Percentiles rank a stretch among this genome's conserved stretches.
These are phyloP conservation scores for Thyatira batis DNA, from an alignment of 2,888 invertebrate species.

Conservation along the genomic window DNA sequence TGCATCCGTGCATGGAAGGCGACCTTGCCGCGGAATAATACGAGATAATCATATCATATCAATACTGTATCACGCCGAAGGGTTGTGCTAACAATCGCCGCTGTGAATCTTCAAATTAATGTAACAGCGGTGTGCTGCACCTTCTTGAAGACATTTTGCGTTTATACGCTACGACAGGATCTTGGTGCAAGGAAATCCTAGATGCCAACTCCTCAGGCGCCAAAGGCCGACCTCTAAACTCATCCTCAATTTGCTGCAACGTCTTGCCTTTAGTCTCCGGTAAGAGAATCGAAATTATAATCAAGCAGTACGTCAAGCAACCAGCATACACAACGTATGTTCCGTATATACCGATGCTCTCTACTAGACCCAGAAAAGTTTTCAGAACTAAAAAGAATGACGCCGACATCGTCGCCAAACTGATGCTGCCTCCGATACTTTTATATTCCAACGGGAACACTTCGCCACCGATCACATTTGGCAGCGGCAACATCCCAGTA, in stretches of 20 bases:
- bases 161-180: conserved; percentile 47
- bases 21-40: background rate
- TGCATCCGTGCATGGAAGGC: background rate
- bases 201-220: conserved; percentile 46
- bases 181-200: conserved; percentile 45
- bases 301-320: conserved; percentile 73
- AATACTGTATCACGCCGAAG: background rate
- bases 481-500: conserved; percentile 84
- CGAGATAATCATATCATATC: background rate
- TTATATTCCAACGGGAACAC: conserved; percentile 83
- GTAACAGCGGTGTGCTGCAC: conserved; percentile 42
- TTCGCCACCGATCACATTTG: conserved; percentile 87
- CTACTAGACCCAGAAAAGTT: conserved; percentile 79
- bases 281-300: conserved; percentile 78
- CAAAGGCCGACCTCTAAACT: conserved; percentile 62
- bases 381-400: conserved; percentile 84
- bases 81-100: background rate
- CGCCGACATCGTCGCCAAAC: conserved; percentile 79
- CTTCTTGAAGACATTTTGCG: conserved; percentile 47
- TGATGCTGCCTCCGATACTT: conserved; percentile 84
- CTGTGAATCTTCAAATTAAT: conserved; percentile 18
- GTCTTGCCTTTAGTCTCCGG: conserved; percentile 86
- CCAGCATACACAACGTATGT: conserved; percentile 82
- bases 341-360: conserved; percentile 73
- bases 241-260: conserved; percentile 84